Percentiles rank a stretch among this genome's conserved stretches.
Evolutionary conservation across 2,113 vertebrate genomes (phyloP).

Genomic region (Sminthopsis crassicaudata): DNA sequence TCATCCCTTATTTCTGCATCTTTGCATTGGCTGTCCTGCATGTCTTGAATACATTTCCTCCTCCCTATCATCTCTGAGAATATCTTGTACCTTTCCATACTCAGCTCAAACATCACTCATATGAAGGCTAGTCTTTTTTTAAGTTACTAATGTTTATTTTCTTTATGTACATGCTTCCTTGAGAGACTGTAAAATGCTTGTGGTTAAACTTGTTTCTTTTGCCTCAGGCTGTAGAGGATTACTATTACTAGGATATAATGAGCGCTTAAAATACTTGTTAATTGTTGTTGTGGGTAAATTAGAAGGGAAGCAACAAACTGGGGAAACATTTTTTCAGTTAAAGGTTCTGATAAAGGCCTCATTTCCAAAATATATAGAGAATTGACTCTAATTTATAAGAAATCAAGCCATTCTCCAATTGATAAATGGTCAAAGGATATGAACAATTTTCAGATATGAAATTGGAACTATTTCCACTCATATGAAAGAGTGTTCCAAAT

Average conservation of each 20-base stretch:
- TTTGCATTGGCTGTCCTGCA: background rate
- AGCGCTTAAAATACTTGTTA: background rate
- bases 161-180: background rate
- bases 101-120: background rate
- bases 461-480: too few relatives aligned
- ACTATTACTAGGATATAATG: too few relatives aligned
- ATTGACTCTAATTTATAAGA: too few relatives aligned
- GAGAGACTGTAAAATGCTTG: background rate
- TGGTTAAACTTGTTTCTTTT: background rate
- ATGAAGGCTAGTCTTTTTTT: background rate
- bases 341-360: too few relatives aligned
- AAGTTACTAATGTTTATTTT: background rate
- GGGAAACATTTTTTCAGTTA: too few relatives aligned
- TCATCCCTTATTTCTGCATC: background rate
- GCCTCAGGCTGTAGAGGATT: too few relatives aligned
- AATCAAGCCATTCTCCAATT: too few relatives aligned
- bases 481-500: too few relatives aligned
- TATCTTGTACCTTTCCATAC: background rate
- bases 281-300: background rate
- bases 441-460: too few relatives aligned
- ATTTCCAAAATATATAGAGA: too few relatives aligned
- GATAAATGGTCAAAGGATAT: too few relatives aligned
- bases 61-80: background rate
- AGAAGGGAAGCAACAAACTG: too few relatives aligned
- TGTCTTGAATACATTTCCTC: background rate